A percentile compares a stretch with the other conserved stretches of the same genome.
These are phyloP conservation scores for Pachydiplax longipennis DNA, from an alignment of 2,888 invertebrate genomes.

Conservation along the genomic window DNA sequence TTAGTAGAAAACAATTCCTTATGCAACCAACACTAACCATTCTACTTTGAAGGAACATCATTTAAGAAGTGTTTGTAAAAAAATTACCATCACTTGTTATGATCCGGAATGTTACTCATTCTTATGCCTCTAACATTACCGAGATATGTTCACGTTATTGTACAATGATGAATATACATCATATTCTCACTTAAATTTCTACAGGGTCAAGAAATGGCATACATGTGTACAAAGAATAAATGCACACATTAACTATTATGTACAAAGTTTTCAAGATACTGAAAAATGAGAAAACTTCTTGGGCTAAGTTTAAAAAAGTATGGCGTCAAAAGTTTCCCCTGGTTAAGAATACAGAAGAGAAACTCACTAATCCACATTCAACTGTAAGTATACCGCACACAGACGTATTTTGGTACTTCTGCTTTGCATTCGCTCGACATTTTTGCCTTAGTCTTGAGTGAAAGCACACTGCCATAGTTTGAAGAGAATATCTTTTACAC, in stretches of 20 bases:
- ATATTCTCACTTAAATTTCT: slow-evolving; percentile 42
- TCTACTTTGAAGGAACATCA: slow-evolving; percentile 37
- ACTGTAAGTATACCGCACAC: slow-evolving; percentile 5
- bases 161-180: slow-evolving; percentile 44
- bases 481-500: not conserved
- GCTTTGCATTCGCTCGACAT: not conserved
- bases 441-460: not conserved
- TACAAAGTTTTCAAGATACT: slow-evolving; percentile 20
- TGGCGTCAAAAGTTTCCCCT: slow-evolving; percentile 38
- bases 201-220: slow-evolving; percentile 38
- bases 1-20: slow-evolving; percentile 39
- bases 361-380: slow-evolving; percentile 27
- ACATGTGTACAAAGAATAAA: slow-evolving; percentile 38
- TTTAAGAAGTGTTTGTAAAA: slow-evolving; percentile 42
- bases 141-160: slow-evolving; percentile 42
- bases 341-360: not conserved
- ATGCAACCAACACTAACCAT: slow-evolving; percentile 23
- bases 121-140: slow-evolving; percentile 33
- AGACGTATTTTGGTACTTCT: not conserved
- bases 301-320: slow-evolving; percentile 29
- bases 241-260: slow-evolving; percentile 36
- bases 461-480: not conserved
- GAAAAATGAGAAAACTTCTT: slow-evolving; percentile 34
- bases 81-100: slow-evolving; percentile 41
- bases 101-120: slow-evolving; percentile 34